Conservation (phyloP, 2,797 vertebrate genomes). For the Cyclopterus lumpus region DNA sequence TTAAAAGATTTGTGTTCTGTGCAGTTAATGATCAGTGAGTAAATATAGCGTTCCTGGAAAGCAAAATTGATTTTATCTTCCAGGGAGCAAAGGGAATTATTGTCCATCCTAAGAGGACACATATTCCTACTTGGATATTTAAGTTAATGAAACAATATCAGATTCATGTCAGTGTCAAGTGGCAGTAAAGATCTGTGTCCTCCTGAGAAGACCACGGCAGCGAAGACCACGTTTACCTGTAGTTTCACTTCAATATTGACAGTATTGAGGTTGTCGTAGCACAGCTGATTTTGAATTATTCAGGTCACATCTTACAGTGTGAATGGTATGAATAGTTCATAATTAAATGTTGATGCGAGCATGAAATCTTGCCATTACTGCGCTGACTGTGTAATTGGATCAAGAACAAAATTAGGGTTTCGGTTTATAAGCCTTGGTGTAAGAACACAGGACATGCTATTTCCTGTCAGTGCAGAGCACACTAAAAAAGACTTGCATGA, state of each 20-base stretch:
- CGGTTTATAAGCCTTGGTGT: conserved; percentile 35
- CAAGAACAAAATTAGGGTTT: conserved; percentile 46
- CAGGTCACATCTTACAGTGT: conserved; percentile 66
- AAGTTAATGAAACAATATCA: conserved; percentile 28
- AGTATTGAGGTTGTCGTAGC: conserved; percentile 37
- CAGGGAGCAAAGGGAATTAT: not conserved
- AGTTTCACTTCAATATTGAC: conserved; percentile 23
- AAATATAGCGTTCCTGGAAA: not conserved
- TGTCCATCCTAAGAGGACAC: conserved; percentile 2
- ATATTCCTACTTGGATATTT: conserved; percentile 19
- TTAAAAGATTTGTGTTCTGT: conserved; percentile 8
- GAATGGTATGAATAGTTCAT: conserved; percentile 60
- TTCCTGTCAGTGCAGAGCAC: conserved; percentile 17
- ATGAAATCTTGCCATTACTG: conserved; percentile 64
- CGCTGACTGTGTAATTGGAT: conserved; percentile 55
- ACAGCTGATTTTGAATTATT: conserved; percentile 52
- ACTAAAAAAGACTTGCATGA: conserved; percentile 14
- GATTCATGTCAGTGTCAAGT: conserved; percentile 15
- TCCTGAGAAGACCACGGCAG: conserved; percentile 13
- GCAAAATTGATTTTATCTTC: conserved; percentile 4
- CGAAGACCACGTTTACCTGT: conserved; percentile 11
- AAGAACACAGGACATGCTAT: conserved; percentile 21
- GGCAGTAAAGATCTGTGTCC: conserved; percentile 27
- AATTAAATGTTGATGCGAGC: conserved; percentile 71
- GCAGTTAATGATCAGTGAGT: conserved; percentile 18